Conservation (phyloP, 92 coral and sea anemone species). For the Actinostola sp. region DNA sequence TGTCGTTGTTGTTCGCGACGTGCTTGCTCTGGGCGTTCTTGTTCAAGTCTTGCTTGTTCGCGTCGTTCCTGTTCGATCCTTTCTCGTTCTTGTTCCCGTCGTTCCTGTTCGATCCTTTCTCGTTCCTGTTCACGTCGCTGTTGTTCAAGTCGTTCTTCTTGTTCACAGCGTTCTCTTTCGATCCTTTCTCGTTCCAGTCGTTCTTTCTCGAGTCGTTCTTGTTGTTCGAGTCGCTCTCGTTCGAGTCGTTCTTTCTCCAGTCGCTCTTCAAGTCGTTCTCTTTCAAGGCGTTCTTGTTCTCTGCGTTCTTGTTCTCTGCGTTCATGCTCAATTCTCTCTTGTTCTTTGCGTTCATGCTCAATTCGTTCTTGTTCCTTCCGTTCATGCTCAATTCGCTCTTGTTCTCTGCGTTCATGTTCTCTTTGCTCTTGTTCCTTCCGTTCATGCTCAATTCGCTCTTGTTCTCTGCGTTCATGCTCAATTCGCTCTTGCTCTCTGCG, state of each 20-base stretch:
- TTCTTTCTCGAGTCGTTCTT: slow-evolving; percentile 11
- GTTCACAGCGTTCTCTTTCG: slow-evolving; percentile 14
- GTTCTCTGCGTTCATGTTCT: slow-evolving; percentile 18
- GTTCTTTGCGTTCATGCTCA: slow-evolving; percentile 1
- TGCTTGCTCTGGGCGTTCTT: background rate
- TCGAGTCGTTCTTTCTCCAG: slow-evolving; percentile 12
- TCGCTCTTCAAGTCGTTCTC: slow-evolving; percentile 15
- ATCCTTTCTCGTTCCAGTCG: slow-evolving; percentile 2
- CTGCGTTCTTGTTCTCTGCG: background rate
- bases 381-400: slow-evolving; percentile 9
- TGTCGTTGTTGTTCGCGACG: background rate
- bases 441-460: background rate
- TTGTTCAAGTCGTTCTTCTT: background rate
- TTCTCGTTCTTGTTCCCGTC: slow-evolving; percentile 12
- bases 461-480: slow-evolving; percentile 3
- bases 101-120: background rate
- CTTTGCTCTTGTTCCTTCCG: background rate
- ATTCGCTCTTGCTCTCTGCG: slow-evolving; percentile 17
- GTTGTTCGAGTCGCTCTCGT: background rate
- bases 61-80: slow-evolving; percentile 1
- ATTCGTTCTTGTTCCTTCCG: slow-evolving; percentile 21
- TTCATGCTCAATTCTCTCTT: slow-evolving; percentile 4
- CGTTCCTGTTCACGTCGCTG: slow-evolving; percentile 3
- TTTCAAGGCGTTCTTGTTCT: slow-evolving; percentile 5
- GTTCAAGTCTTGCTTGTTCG: background rate